Base-by-base conservation (phyloP, 2,888 invertebrate genomes). In the Opisthograptis luteolata region DNA sequence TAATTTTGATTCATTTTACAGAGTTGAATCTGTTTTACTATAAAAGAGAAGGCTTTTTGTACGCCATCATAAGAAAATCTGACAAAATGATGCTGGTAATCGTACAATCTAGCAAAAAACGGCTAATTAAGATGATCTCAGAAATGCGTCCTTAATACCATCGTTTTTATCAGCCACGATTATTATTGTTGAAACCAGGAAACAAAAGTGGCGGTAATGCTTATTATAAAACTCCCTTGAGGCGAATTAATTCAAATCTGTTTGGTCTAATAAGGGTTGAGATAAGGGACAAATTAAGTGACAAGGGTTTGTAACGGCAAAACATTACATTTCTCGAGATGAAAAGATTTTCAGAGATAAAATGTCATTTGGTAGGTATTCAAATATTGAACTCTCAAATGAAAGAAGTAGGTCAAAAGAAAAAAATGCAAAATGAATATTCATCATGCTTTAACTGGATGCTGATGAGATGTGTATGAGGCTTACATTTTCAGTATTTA, bases 281-380 rank as follows among this genome's bases (percentile, higher is more conserved):
- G 58, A 61, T 61, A 57, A 61, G 53, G 55, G 58, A 58, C 49
- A 52, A 58, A 58, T 56, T 55, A 56, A 61, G 48, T 58, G 58
- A 60, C 60, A 58, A 42, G 58, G 58, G 55, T 54, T 51, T 43
- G 46, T 43, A 37, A n/a, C n/a, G 30, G 41, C 22, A 51, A 34
- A 47, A 48, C 49, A 28, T 30, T 41, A 17, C 20, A 46, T 34
- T 49, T 25, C 20, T 47, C 39, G 19, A 44, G 30, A 39, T 47
- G 20, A 45, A 52, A 50, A 36, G n/a, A n/a, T n/a, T 37, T 35
- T 34, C 9, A 30, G 46, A 46, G n/a, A n/a, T n/a, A n/a, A n/a
- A n/a, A n/a, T n/a, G n/a, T n/a, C n/a, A n/a, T n/a, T n/a, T n/a
- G n/a, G n/a, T n/a, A n/a, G n/a, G n/a, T n/a, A n/a, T n/a, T n/a